Conservation (phyloP, 2,797 vertebrate species). For the Cephalopachus bancanus region DNA sequence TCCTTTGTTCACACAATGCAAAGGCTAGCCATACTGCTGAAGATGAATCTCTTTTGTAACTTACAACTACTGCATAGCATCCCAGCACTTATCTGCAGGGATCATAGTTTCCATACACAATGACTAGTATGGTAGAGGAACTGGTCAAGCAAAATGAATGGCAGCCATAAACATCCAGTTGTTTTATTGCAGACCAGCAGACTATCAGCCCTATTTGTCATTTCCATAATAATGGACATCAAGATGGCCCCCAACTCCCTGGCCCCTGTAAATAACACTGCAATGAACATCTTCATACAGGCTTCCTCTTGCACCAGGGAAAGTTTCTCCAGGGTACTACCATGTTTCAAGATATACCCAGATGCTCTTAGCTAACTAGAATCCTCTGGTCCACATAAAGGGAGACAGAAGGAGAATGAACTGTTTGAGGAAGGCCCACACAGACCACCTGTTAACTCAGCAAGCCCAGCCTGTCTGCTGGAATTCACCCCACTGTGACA, state of each 20-base stretch:
- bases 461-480: not conserved
- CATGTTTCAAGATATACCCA: not conserved
- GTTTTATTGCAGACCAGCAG: not conserved
- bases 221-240: not conserved
- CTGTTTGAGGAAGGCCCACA: not conserved
- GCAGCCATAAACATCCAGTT: not conserved
- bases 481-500: not conserved
- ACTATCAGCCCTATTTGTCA: not conserved
- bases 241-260: not conserved
- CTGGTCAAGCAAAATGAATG: not conserved
- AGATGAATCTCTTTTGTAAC: not conserved
- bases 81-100: not conserved
- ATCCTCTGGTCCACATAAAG: not conserved
- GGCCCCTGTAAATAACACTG: not conserved
- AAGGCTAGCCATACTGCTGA: too few species aligned
- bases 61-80: too few species aligned
- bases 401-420: not conserved
- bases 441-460: not conserved
- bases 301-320: not conserved
- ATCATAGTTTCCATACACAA: not conserved
- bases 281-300: not conserved
- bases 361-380: not conserved
- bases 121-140: not conserved
- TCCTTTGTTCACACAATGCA: not conserved
- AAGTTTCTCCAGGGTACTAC: not conserved